Percentiles rank a stretch among this genome's conserved stretches.
These are phyloP conservation scores for Charadrius vociferus DNA, from an alignment of 2,113 vertebrate species.

Conservation along the genomic window DNA sequence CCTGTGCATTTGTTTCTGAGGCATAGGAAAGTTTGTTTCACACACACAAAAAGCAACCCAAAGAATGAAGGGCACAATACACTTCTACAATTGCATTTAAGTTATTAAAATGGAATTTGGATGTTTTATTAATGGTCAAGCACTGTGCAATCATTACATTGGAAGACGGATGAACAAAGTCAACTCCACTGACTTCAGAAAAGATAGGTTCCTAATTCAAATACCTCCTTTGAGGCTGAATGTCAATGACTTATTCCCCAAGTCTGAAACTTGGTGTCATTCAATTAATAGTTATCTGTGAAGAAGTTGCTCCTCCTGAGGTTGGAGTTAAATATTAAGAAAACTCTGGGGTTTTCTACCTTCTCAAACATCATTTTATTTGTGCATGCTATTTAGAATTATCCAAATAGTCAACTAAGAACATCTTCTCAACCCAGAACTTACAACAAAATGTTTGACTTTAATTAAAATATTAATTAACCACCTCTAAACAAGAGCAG, in stretches of 20 bases:
- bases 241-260: neutral
- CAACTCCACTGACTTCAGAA: neutral
- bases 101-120: neutral
- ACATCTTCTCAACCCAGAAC: neutral
- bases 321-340: neutral
- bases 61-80: neutral
- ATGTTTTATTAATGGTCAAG: neutral
- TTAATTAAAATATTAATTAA: neutral
- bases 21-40: neutral
- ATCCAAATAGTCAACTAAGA: neutral
- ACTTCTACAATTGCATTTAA: neutral
- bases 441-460: neutral
- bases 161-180: neutral
- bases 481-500: neutral
- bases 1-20: neutral
- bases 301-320: neutral
- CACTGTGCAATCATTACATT: neutral
- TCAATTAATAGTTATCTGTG: neutral
- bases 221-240: neutral
- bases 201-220: neutral
- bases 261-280: neutral
- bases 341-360: neutral
- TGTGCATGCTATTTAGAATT: neutral
- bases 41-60: too few relatives aligned
- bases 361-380: neutral